Evolutionary conservation across 2,797 vertebrate species (phyloP).

Genomic region (Acrossocheilus wenchowensis): DNA sequence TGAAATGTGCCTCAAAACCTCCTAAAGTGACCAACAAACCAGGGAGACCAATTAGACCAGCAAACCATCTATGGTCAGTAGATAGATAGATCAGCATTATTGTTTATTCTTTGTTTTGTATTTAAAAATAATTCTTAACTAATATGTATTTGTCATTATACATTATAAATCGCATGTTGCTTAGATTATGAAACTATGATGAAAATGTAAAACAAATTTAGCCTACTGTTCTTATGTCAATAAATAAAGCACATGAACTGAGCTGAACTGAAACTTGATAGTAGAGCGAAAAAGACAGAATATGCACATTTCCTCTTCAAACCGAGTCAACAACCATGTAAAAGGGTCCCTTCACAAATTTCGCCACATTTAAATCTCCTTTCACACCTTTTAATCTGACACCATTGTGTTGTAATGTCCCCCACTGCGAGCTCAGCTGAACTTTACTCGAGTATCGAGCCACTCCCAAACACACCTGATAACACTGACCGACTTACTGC

Average conservation of each 20-base stretch:
- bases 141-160: neutral
- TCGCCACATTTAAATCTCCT: neutral
- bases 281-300: neutral
- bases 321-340: too few species aligned
- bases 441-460: constrained; percentile 15
- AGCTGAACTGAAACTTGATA: constrained; percentile 1
- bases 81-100: neutral
- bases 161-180: neutral
- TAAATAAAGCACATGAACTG: neutral
- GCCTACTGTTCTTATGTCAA: neutral
- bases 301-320: neutral
- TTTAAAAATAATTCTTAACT: neutral
- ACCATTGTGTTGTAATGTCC: neutral
- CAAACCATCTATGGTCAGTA: neutral
- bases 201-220: neutral
- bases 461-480: constrained; percentile 58
- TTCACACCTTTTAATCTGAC: constrained; percentile 1
- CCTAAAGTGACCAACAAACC: neutral
- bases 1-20: neutral
- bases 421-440: neutral
- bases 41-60: neutral
- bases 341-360: neutral
- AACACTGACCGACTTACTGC: constrained; percentile 19
- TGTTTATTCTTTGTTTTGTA: neutral
- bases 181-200: neutral